phyloP scores from a whole-genome alignment of 2,888 invertebrate species.

The Lasioglossum leucozonium region DNA sequence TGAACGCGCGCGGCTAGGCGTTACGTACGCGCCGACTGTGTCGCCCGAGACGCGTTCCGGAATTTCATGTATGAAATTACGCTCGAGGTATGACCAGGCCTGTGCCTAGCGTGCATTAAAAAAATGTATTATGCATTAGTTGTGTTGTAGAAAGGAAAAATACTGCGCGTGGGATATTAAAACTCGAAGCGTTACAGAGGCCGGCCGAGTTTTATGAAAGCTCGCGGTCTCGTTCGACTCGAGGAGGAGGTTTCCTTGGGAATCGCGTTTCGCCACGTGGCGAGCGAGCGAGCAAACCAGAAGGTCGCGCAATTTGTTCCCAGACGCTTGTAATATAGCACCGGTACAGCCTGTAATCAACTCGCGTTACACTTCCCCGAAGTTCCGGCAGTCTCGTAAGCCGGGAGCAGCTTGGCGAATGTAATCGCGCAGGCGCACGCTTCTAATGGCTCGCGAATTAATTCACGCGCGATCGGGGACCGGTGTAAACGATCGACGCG shows the following conservation, averaged over 20 bases:
- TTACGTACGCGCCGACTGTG: not conserved
- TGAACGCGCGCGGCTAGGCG: not conserved
- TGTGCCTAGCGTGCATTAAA: conserved; percentile 1
- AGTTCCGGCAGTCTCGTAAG: conserved; percentile 37
- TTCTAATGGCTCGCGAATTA: conserved; percentile 26
- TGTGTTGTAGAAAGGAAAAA: not conserved
- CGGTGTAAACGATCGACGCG: conserved; percentile 4
- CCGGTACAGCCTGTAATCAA: conserved; percentile 32
- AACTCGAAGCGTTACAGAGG: not conserved
- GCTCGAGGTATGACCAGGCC: not conserved
- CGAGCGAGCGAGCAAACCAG: too few relatives aligned
- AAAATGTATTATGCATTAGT: conserved; percentile 31
- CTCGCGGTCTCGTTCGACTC: not conserved
- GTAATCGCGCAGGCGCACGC: conserved; percentile 4
- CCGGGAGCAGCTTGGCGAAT: conserved; percentile 9
- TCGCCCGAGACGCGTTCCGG: not conserved
- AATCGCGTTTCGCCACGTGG: not conserved
- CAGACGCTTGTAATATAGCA: conserved; percentile 10
- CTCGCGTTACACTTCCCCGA: conserved; percentile 32
- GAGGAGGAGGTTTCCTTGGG: conserved; percentile 4
- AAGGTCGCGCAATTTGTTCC: conserved; percentile 17
- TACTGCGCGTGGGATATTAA: conserved; percentile 13
- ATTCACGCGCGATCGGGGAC: conserved; percentile 15
- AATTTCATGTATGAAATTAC: conserved; percentile 28
- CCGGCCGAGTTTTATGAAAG: conserved; percentile 19